These are phyloP conservation scores for Gymnocephalus cernua DNA, from an alignment of 2,113 vertebrate genomes.

Conservation along the genomic window DNA sequence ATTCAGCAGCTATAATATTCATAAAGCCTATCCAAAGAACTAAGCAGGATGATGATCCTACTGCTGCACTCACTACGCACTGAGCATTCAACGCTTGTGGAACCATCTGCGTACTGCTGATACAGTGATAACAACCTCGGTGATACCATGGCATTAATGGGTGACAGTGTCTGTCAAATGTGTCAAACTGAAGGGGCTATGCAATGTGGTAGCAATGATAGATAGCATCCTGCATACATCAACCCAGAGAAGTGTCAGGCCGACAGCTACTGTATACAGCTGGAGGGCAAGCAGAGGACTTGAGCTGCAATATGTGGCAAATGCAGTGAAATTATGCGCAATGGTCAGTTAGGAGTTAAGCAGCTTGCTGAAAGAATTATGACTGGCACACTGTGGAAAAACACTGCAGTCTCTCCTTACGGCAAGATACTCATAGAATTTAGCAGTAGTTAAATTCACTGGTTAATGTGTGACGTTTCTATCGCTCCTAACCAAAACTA, in stretches of 20 bases:
- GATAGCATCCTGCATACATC: slow-evolving; percentile 69
- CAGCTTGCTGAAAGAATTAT: slow-evolving; percentile 18
- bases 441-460: background rate
- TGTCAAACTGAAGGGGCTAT: slow-evolving; percentile 63
- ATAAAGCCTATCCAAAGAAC: slow-evolving; percentile 17
- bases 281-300: slow-evolving; percentile 69
- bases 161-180: slow-evolving; percentile 64
- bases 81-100: background rate
- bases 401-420: background rate
- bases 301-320: slow-evolving; percentile 54
- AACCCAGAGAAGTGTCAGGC: slow-evolving; percentile 31
- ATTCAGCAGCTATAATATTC: slow-evolving; percentile 42
- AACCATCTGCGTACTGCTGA: slow-evolving; percentile 19
- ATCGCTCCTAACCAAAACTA: background rate
- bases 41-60: slow-evolving; percentile 4
- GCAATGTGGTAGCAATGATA: slow-evolving; percentile 70
- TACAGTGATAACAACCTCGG: slow-evolving; percentile 61
- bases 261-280: slow-evolving; percentile 68
- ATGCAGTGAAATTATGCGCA: slow-evolving; percentile 57
- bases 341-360: slow-evolving; percentile 45
- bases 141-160: slow-evolving; percentile 61
- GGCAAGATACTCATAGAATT: background rate
- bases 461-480: background rate
- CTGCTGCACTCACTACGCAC: background rate
- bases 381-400: slow-evolving; percentile 12